Conservation (phyloP, 2,888 invertebrate genomes). For the Bunonema sp. region DNA sequence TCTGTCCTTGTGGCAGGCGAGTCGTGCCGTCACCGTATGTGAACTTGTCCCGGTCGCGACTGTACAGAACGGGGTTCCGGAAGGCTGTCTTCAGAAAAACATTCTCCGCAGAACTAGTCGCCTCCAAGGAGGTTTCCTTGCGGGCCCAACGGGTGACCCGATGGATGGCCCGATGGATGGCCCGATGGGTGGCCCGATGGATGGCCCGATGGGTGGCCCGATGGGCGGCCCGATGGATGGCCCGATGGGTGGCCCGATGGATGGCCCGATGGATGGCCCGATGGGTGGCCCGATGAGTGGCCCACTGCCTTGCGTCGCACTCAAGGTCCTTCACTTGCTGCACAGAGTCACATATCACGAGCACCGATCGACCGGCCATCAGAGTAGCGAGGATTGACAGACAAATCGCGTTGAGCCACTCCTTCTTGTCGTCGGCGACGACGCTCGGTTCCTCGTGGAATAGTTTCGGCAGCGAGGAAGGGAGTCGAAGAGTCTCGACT, state of each 20-base stretch:
- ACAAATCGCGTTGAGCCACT: slow-evolving; percentile 6
- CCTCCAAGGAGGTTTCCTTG: background rate
- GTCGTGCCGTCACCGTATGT: background rate
- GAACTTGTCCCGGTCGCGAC: too few relatives aligned
- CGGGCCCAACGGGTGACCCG: background rate
- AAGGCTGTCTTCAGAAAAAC: too few relatives aligned
- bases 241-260: too few relatives aligned
- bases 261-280: too few relatives aligned
- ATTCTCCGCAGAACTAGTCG: too few relatives aligned
- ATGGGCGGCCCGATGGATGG: too few relatives aligned
- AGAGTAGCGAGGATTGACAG: slow-evolving; percentile 6
- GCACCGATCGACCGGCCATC: slow-evolving; percentile 21
- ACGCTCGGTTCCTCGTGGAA: slow-evolving; percentile 7
- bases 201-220: too few relatives aligned
- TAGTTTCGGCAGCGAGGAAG: slow-evolving; percentile 5
- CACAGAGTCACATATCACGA: slow-evolving; percentile 34
- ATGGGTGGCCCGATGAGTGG: too few relatives aligned
- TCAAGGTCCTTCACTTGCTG: slow-evolving; percentile 16
- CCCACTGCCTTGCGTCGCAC: too few relatives aligned
- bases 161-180: too few relatives aligned
- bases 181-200: too few relatives aligned
- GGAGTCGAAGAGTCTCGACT: slow-evolving; percentile 6
- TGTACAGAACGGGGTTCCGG: too few relatives aligned
- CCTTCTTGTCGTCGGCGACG: background rate
- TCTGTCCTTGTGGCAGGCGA: slow-evolving; percentile 7